Evolutionary conservation across 2,797 vertebrate species (phyloP), one percentile per base, ranked within the genome.

Genomic region (Anas georgica): DNA sequence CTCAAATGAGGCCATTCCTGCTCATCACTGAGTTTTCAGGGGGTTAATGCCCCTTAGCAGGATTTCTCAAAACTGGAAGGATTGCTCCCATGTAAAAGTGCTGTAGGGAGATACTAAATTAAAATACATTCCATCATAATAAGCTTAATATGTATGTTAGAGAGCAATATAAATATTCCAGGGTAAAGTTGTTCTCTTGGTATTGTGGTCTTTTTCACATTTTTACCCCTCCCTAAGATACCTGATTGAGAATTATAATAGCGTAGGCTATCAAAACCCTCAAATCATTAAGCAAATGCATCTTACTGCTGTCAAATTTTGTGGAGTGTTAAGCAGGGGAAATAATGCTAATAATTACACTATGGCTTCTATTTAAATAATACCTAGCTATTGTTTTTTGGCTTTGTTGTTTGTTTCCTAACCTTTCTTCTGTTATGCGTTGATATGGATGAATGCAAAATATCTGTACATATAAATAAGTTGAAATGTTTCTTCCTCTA

Each of bases 61-160:
- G 41, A 41, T 73, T 83, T 69, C 10, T 79, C 76, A 33, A 62
- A 92, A 62, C 33, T n/a, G 18, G 7, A 81, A 76, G 7, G 31
- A 10, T 63, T 69, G 22, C 22, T 82, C 4, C 9, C 17, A 1
- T 55, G 37, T 45, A 35, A 62, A 46, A 0, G 1, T 23, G 12
- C 25, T 63, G 43, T 60, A 22, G 45, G 63, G 58, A 48, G n/a
- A 39, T 90, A 4, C 12, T 74, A 50, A 41, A 22, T 8, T 86
- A 58, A 56, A 58, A 33, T 33, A 17, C 20, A 6, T 43, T 78
- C 12, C 58, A 8, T 35, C 7, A 3, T 33, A 56, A 17, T 22
- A 59, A 75, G 14, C 9, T 18, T 39, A 68, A 13, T 9, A 8
- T 60, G 12, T 39, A 81, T 83, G 89, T 74, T 75, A 55, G 21